These are phyloP conservation scores for Cephalopholis sonnerati DNA, from an alignment of 2,113 vertebrate species.

Conservation along the genomic window DNA sequence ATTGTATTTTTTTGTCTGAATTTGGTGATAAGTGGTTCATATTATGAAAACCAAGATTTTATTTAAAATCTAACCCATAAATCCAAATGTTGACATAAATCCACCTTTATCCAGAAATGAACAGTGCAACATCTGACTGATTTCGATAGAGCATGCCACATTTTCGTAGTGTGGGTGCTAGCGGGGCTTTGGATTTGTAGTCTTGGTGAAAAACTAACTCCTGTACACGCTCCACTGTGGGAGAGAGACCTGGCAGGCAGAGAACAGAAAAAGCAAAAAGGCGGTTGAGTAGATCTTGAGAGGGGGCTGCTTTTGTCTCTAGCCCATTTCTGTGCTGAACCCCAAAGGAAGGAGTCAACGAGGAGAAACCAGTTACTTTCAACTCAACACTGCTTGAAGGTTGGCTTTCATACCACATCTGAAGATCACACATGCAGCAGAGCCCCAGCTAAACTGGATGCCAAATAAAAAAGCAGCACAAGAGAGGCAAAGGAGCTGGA, in stretches of 20 bases:
- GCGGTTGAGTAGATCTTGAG: constrained; percentile 10
- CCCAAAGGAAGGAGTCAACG: background rate
- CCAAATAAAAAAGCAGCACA: constrained; percentile 2
- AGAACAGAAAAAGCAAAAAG: constrained; percentile 1
- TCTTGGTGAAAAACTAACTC: background rate
- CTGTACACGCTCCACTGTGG: background rate
- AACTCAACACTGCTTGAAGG: constrained; percentile 39
- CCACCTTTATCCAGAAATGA: too few species aligned
- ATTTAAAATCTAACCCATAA: too few species aligned
- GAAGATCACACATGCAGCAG: constrained; percentile 44
- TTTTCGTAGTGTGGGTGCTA: background rate
- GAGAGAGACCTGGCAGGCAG: background rate
- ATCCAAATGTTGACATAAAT: too few species aligned
- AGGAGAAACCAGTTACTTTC: constrained; percentile 46
- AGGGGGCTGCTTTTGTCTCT: constrained; percentile 22
- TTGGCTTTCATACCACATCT: constrained; percentile 61
- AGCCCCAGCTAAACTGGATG: constrained; percentile 12
- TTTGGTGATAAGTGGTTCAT: too few species aligned
- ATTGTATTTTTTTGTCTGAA: too few species aligned
- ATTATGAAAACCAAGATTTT: too few species aligned
- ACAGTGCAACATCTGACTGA: too few species aligned
- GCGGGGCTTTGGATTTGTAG: background rate
- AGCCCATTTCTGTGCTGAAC: constrained; percentile 3
- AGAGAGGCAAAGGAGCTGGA: constrained; percentile 17
- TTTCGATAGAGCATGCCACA: too few species aligned